Evolutionary conservation across 2,113 vertebrate species (phyloP).

Genomic region (Zosterops japonicus): DNA sequence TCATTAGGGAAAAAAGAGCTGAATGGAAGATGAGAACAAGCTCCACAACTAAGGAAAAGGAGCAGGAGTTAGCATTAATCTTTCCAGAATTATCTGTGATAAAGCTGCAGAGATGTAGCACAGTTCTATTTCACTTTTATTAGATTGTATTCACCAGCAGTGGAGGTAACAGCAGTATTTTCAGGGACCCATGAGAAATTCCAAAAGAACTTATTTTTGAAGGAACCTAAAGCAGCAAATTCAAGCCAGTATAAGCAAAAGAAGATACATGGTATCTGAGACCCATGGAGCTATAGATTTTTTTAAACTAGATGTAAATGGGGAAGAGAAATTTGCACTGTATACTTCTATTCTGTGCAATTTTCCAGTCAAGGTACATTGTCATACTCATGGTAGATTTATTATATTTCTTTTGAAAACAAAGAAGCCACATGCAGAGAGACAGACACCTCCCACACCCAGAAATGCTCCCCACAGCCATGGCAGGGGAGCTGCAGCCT

Average conservation of each 20-base stretch:
- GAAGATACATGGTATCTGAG: conserved; percentile 4
- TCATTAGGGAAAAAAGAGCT: neutral
- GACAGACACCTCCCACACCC: neutral
- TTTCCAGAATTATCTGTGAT: neutral
- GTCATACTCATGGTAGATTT: neutral
- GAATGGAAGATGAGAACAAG: neutral
- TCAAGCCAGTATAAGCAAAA: conserved; percentile 17
- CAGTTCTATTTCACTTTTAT: neutral
- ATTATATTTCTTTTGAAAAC: conserved; percentile 16
- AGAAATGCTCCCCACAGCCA: neutral
- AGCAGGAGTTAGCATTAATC: neutral
- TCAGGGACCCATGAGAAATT: neutral
- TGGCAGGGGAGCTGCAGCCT: conserved; percentile 42
- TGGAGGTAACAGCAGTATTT: neutral
- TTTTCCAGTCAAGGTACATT: conserved; percentile 54
- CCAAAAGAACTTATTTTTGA: neutral
- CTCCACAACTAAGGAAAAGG: neutral
- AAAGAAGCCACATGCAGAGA: neutral
- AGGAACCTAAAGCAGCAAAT: conserved; percentile 19
- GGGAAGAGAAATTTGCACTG: conserved; percentile 12
- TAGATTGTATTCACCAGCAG: neutral
- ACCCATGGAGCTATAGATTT: neutral
- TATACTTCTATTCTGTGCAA: conserved; percentile 14
- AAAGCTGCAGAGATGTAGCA: neutral
- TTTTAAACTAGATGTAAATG: conserved; percentile 26